Evolutionary conservation across 2,888 invertebrate species (phyloP).

Genomic region (Dasypolia templi): DNA sequence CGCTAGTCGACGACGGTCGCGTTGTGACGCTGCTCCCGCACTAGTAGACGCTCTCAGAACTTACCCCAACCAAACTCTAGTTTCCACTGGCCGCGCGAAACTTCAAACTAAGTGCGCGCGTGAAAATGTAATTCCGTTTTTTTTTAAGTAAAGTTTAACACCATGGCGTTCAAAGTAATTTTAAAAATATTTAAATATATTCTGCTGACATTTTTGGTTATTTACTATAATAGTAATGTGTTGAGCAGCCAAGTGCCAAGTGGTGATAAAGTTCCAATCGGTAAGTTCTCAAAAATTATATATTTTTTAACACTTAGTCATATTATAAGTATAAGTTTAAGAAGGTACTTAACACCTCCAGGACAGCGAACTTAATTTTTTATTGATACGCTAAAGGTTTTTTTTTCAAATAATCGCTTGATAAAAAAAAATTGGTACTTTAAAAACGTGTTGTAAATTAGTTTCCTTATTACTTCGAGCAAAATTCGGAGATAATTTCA

Average conservation of each 20-base stretch:
- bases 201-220: conserved; percentile 72
- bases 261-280: conserved; percentile 77
- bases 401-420: background rate
- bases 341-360: background rate
- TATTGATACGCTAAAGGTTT: background rate
- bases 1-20: conserved; percentile 76
- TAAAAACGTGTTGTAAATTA: background rate
- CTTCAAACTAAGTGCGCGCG: conserved; percentile 58
- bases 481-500: background rate
- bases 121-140: conserved; percentile 70
- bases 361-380: background rate
- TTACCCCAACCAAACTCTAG: conserved; percentile 59
- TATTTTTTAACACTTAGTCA: background rate
- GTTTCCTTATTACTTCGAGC: background rate
- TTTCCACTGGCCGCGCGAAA: conserved; percentile 56
- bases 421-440: background rate
- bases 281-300: conserved; percentile 33
- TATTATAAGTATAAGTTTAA: conserved; percentile 2
- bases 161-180: conserved; percentile 72
- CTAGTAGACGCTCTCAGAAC: conserved; percentile 60
- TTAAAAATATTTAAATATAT: conserved; percentile 72
- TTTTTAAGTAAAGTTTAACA: conserved; percentile 54
- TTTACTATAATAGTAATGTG: conserved; percentile 73
- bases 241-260: conserved; percentile 65
- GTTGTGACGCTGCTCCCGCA: conserved; percentile 60